These are phyloP conservation scores for Pogonomyrmex californicus DNA, from an alignment of 1,140 invertebrate species.

Conservation along the genomic window DNA sequence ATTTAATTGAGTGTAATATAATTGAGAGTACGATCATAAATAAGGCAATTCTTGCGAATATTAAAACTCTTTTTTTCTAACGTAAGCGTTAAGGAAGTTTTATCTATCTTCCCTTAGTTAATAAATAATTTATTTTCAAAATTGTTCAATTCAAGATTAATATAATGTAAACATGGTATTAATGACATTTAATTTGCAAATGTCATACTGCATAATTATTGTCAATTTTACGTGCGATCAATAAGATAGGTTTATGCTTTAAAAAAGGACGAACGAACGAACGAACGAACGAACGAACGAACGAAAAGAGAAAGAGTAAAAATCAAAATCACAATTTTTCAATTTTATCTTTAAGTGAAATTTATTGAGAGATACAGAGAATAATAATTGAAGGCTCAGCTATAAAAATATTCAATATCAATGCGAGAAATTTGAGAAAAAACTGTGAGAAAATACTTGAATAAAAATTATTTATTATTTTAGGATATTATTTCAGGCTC, in stretches of 20 bases:
- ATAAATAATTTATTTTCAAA: too few relatives aligned
- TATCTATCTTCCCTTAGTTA: too few relatives aligned
- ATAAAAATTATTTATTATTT: too few relatives aligned
- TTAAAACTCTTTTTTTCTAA: not conserved
- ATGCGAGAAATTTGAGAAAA: not conserved
- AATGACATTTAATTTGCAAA: too few relatives aligned
- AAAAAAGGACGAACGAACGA: not conserved
- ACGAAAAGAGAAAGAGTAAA: too few relatives aligned
- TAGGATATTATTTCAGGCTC: not conserved
- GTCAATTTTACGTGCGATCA: not conserved
- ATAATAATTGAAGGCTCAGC: not conserved
- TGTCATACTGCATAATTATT: too few relatives aligned
- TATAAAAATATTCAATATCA: not conserved
- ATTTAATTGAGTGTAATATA: not conserved
- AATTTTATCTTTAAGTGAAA: not conserved
- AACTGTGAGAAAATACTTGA: not conserved
- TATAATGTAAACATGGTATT: too few relatives aligned
- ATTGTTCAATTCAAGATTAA: too few relatives aligned
- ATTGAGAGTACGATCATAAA: not conserved
- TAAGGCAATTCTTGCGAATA: not conserved
- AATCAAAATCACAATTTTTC: not conserved
- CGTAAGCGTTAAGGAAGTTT: not conserved
- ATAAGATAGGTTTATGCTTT: not conserved
- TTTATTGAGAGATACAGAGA: not conserved
- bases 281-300: not conserved